Conservation (phyloP, 2,888 invertebrate species). For the Ochropacha duplaris region DNA sequence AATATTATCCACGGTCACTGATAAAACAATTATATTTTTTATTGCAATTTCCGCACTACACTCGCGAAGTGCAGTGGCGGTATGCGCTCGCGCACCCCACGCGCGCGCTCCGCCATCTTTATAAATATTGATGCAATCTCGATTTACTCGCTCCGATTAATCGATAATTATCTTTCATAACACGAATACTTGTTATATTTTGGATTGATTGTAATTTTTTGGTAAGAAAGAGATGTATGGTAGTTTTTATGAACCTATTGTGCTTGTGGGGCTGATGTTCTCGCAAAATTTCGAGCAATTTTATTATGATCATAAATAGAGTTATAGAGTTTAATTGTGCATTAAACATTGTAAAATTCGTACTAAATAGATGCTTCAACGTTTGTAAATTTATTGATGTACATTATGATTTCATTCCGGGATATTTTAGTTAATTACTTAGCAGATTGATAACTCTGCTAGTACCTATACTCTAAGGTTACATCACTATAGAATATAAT, state of each 20-base stretch:
- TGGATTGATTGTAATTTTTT: conserved; percentile 23
- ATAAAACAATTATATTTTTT: conserved; percentile 29
- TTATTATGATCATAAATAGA: not conserved
- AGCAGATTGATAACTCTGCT: not conserved
- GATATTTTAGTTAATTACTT: not conserved
- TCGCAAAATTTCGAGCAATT: not conserved
- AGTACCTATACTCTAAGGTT: no score
- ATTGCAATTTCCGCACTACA: conserved; percentile 59
- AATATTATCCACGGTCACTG: conserved; percentile 5
- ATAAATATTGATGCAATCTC: conserved; percentile 79
- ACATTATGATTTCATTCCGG: not conserved
- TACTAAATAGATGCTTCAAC: not conserved
- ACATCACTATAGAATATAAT: no score
- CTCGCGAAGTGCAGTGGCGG: conserved; percentile 65
- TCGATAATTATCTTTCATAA: conserved; percentile 63
- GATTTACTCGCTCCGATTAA: conserved; percentile 72
- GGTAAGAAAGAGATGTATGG: conserved; percentile 17
- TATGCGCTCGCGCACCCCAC: conserved; percentile 55
- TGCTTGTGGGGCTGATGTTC: not conserved
- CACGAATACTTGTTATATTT: conserved; percentile 47
- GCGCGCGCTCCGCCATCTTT: conserved; percentile 54
- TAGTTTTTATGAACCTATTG: not conserved
- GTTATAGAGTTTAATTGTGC: not conserved
- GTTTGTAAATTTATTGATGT: not conserved
- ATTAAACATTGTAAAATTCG: no score